These are phyloP conservation scores for Rhineura floridana DNA, from an alignment of 2,113 vertebrate genomes.

Conservation along the genomic window DNA sequence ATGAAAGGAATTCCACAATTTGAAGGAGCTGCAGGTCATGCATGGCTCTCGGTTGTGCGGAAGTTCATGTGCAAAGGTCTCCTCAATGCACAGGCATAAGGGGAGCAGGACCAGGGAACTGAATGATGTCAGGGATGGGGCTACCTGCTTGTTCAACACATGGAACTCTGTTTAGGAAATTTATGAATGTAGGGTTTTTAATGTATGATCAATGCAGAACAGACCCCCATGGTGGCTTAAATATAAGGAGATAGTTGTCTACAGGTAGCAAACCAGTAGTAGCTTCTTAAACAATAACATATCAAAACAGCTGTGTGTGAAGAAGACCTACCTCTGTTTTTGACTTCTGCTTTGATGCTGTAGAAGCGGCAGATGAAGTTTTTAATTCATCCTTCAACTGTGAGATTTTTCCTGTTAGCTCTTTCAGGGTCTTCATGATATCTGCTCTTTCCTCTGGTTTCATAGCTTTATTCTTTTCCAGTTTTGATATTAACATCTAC, in stretches of 20 bases:
- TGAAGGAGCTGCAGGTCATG: neutral
- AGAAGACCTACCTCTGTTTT: slow-evolving; percentile 87
- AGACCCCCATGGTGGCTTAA: neutral
- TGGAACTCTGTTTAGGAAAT: neutral
- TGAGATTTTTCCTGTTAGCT: slow-evolving; percentile 91
- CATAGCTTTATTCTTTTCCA: slow-evolving; percentile 94
- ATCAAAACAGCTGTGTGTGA: neutral
- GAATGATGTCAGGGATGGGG: neutral
- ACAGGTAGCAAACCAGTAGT: neutral
- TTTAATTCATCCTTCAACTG: slow-evolving; percentile 94
- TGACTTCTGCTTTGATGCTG: slow-evolving; percentile 86
- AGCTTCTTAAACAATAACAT: neutral
- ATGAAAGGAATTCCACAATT: neutral
- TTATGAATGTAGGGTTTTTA: neutral
- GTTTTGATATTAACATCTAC: slow-evolving; percentile 92
- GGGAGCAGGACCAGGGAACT: neutral
- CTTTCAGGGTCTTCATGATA: slow-evolving; percentile 97
- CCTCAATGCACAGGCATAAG: neutral
- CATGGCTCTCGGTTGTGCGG: neutral
- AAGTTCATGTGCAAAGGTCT: neutral
- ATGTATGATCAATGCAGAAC: neutral
- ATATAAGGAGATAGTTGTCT: neutral
- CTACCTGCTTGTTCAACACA: neutral
- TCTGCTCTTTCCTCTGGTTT: slow-evolving; percentile 95
- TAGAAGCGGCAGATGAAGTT: slow-evolving; percentile 77